phyloP scores from a whole-genome alignment of 2,113 vertebrate genomes.

The Corapipo altera region DNA sequence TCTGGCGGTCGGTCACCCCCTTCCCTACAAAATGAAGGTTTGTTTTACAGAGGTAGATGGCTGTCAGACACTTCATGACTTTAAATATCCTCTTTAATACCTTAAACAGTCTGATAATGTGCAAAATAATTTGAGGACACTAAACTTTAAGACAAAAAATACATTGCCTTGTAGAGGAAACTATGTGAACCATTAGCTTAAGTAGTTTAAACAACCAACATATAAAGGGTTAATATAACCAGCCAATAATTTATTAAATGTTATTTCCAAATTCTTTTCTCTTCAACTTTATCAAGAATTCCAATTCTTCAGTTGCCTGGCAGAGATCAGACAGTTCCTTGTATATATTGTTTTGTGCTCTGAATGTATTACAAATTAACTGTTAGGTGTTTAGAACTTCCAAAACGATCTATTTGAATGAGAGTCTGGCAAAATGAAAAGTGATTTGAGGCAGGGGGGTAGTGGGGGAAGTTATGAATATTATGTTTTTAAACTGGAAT shows the following conservation, averaged over 20 bases:
- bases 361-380: constrained; percentile 52
- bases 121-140: neutral
- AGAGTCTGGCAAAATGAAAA: neutral
- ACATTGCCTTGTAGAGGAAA: neutral
- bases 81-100: neutral
- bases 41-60: neutral
- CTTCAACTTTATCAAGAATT: neutral
- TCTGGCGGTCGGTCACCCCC: accelerated
- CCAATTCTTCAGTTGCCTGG: constrained; percentile 18
- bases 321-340: neutral
- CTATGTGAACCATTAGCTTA: neutral
- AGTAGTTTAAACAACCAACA: neutral
- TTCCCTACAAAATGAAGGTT: neutral
- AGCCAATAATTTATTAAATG: neutral
- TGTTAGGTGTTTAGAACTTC: constrained; percentile 41
- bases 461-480: neutral
- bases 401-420: constrained; percentile 30
- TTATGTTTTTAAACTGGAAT: constrained; percentile 11
- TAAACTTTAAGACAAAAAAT: neutral
- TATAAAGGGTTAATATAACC: neutral
- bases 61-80: neutral
- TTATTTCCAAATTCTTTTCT: neutral
- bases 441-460: neutral
- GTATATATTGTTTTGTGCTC: constrained; percentile 16
- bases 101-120: neutral